Evolutionary conservation across 2,888 invertebrate species (phyloP).

Genomic region (Dyspetes luteomarginatus): DNA sequence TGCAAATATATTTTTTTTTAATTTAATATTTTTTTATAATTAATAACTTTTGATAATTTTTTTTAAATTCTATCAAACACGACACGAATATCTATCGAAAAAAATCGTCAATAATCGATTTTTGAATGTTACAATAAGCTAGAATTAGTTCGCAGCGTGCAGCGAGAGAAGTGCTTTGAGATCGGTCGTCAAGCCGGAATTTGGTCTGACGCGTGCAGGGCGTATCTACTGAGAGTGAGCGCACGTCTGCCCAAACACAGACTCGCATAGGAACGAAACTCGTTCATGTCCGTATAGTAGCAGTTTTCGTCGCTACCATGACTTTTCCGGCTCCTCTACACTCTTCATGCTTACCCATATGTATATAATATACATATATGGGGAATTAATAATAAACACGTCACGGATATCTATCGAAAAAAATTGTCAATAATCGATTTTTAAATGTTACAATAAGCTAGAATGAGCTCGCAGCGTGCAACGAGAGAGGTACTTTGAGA

Average conservation of each 20-base stretch:
- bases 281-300: background rate
- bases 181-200: constrained; percentile 36
- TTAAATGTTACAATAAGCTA: too few species aligned
- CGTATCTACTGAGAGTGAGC: constrained; percentile 30
- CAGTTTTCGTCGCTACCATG: background rate
- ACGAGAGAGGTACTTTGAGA: constrained; percentile 8
- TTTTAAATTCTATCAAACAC: too few species aligned
- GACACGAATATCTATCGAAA: too few species aligned
- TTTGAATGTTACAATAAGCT: too few species aligned
- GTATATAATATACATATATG: background rate
- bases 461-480: background rate
- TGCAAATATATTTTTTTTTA: too few species aligned
- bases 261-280: background rate
- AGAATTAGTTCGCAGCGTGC: background rate
- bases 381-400: background rate
- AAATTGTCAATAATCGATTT: too few species aligned
- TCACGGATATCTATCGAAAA: background rate
- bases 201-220: constrained; percentile 34
- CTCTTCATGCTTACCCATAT: background rate
- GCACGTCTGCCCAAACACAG: background rate
- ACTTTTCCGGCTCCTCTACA: constrained; percentile 15
- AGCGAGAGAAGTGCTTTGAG: constrained; percentile 1
- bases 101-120: too few species aligned
- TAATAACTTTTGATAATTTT: too few species aligned
- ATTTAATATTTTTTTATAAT: too few species aligned